phyloP scores from a whole-genome alignment of 2,113 vertebrate genomes.

The Solea senegalensis region DNA sequence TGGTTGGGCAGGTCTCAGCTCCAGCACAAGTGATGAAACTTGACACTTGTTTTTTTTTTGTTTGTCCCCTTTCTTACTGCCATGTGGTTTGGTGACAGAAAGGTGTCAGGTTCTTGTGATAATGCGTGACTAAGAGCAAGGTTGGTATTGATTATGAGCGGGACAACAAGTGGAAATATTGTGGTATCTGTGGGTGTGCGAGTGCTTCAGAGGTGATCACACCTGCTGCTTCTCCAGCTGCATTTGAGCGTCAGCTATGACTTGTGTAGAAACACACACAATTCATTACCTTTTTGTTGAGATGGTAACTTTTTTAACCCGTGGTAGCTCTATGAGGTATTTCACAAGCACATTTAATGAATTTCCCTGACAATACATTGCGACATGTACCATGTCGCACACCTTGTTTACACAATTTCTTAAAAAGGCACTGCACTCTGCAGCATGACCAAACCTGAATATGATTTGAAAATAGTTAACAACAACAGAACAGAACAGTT shows the following conservation, averaged over 20 bases:
- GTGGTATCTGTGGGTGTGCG: constrained; percentile 6
- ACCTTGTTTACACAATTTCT: too few species aligned
- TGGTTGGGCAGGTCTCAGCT: constrained; percentile 63
- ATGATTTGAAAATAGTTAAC: too few species aligned
- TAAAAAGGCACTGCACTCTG: too few species aligned
- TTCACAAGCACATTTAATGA: not conserved
- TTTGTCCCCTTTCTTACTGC: constrained; percentile 43
- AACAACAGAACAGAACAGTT: too few species aligned
- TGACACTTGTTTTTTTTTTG: constrained; percentile 44
- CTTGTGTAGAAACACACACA: constrained; percentile 50
- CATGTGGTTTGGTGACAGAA: constrained; percentile 65
- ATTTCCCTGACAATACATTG: not conserved
- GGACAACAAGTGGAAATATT: constrained; percentile 51
- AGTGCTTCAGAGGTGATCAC: constrained; percentile 50
- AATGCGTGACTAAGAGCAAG: constrained; percentile 51
- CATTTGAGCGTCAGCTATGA: constrained; percentile 59
- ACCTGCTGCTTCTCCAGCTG: constrained; percentile 62
- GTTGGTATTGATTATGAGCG: constrained; percentile 40
- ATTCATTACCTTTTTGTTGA: constrained; percentile 76
- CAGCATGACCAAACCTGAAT: too few species aligned
- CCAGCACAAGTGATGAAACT: constrained; percentile 64
- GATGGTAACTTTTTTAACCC: constrained; percentile 49
- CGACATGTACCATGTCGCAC: too few species aligned
- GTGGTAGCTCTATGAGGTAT: constrained; percentile 18
- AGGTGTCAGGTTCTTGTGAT: constrained; percentile 55